Base-by-base conservation (phyloP, 2,113 vertebrate genomes). In the Etheostoma cragini region DNA sequence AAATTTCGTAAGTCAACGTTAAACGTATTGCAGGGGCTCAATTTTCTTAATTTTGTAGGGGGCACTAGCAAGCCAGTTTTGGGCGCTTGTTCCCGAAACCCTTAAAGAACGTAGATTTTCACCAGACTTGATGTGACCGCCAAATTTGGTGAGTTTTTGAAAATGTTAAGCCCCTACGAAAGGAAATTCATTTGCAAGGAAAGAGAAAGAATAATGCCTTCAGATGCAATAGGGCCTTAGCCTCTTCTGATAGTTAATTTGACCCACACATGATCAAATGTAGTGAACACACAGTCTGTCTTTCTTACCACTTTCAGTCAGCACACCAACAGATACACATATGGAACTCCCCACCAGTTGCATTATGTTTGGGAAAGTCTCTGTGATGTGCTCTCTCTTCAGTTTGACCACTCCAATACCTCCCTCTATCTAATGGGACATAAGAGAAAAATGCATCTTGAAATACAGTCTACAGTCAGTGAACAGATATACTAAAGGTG, bases 251-350 rank as follows among this genome's bases (percentile, higher is more conserved):
- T 21, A 33, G 42, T 49, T n/a, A 10, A 6, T 16, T 26, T 12
- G 22, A 30, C 4, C 1, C 8, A 3, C 22, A 45, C 3, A 2
- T 67, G 13, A 63, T 49, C 19, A 50, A 22, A 67, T 1, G 17
- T 1, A 47, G 3, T 12, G 22, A 76, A 74, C 45, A 24, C 6
- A 42, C 3, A 5, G 3, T 42, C 19, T 64, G 8, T 60, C 16
- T 45, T 17, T 65, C 93, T 90, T 90, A 98, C 97, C 97, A 35
- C 93, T 95, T 1, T 94, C 88, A 0, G 97, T 96, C 78, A 97
- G 72, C 33, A 96, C 93, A 14, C 88, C 94, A 60, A 90, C 94
- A 8, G 91, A 60, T 21, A 95, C 72, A 38, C 83, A 96, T 13
- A 96, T 87, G 26, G 85, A 88, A 0, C 21, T 26, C 6, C 87